phyloP scores from a whole-genome alignment of 2,797 vertebrate genomes.

The Falco concolor region DNA sequence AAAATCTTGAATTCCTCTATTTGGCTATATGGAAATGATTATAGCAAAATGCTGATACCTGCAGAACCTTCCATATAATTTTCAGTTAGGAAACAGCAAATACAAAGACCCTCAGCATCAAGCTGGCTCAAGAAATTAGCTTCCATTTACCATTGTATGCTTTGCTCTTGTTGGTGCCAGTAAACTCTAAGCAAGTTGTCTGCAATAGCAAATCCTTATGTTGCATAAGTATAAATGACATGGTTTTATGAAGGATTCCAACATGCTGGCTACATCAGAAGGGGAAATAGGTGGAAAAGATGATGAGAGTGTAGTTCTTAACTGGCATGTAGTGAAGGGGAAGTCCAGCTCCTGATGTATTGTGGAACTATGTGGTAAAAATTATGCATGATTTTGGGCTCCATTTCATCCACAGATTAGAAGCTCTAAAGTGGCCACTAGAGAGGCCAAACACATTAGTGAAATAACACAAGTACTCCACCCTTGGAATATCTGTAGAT shows the following conservation, averaged over 20 bases:
- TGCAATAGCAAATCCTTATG: slow-evolving; percentile 44
- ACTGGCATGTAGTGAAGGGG: not conserved
- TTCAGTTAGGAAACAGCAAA: slow-evolving; percentile 61
- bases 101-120: slow-evolving; percentile 18
- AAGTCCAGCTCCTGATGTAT: not conserved
- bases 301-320: not conserved
- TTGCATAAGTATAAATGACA: slow-evolving; percentile 42
- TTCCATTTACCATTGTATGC: slow-evolving; percentile 43
- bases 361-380: slow-evolving; percentile 20
- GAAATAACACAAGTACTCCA: not conserved
- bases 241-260: slow-evolving; percentile 28
- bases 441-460: not conserved
- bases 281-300: not conserved
- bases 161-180: slow-evolving; percentile 54
- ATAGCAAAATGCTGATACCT: slow-evolving; percentile 64
- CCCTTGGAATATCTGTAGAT: slow-evolving; percentile 21
- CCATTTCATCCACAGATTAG: not conserved
- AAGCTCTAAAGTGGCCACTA: not conserved
- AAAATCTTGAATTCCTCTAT: slow-evolving; percentile 34
- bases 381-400: not conserved
- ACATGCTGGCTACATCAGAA: not conserved
- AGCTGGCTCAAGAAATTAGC: slow-evolving; percentile 30
- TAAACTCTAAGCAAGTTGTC: slow-evolving; percentile 60
- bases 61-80: slow-evolving; percentile 62
- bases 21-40: slow-evolving; percentile 65